Evolutionary conservation across 2,888 invertebrate species (phyloP), one percentile per base, ranked within the genome.

Genomic region (Rotaria sp.): DNA sequence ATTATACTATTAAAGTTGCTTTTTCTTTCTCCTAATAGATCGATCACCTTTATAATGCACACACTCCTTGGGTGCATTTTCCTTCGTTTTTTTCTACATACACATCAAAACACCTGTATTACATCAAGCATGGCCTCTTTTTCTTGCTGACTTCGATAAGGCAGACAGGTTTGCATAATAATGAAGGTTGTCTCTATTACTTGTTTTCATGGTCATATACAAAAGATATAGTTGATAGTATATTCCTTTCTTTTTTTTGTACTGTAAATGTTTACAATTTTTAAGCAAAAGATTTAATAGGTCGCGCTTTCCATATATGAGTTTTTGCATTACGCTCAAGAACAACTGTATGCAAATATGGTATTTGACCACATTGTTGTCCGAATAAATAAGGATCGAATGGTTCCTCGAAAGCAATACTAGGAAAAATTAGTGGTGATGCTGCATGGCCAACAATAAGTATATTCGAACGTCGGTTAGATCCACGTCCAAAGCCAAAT

Each of bases 401-500:
- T 45, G 26, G 26, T n/a, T 45, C n/a, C 0, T 4, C 26, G 13
- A 45, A n/a, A 26, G 80, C 80, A 11, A 80, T 80, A 45, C 10
- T 38, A n/a, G 38, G 45, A 35, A 45, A 80, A 13, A 80, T 45
- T 35, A 80, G 8, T 80, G 80, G 41, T 15, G 80, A 15, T 45
- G 80, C 41, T 45, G 80, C 80, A 80, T 80, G 80, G 26, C 80
- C 80, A 41, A 80, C 80, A 45, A 80, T 45, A 3, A 80, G 80
- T 45, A 80, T 21, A 80, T 26, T 80, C 2, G 41, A 15, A 41
- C 11, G 80, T 45, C 45, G 80, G 4, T 0, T 21, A n/a, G 15
- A 30, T 15, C 3, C 30, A 10, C 2, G 13, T 59, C 35, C 21
- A 67, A 13, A 30, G 30, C 30, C 35, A 0, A 5, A 2, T 13